A percentile compares a stretch with the other conserved stretches of the same genome.
These are phyloP conservation scores for Dasypogon diadema DNA, from an alignment of 2,888 invertebrate genomes.

Conservation along the genomic window DNA sequence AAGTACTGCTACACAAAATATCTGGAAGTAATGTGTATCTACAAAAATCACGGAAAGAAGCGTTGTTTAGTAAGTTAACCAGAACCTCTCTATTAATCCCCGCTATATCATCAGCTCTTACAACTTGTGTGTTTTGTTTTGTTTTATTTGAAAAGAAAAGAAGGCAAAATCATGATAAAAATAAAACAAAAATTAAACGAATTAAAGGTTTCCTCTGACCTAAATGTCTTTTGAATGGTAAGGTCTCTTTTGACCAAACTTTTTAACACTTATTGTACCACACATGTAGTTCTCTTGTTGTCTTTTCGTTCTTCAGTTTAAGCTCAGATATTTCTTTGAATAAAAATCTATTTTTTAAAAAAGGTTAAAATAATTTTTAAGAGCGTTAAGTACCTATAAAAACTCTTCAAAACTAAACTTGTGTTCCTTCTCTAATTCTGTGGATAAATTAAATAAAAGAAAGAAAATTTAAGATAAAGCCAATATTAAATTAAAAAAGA, in stretches of 20 bases:
- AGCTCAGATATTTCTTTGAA: background rate
- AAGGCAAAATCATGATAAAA: too few relatives aligned
- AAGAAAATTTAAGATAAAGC: constrained; percentile 7
- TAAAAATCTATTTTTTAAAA: constrained; percentile 4
- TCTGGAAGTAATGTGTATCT: too few relatives aligned
- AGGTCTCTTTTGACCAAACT: background rate
- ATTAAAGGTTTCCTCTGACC: too few relatives aligned
- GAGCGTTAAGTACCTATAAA: background rate
- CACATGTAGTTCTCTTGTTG: background rate
- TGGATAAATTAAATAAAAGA: constrained; percentile 15
- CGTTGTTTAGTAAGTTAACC: too few relatives aligned
- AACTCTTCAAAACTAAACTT: constrained; percentile 18
- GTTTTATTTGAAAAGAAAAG: too few relatives aligned
- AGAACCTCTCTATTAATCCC: too few relatives aligned
- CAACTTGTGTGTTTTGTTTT: too few relatives aligned
- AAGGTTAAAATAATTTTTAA: background rate
- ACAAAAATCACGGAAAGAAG: too few relatives aligned
- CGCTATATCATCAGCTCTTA: too few relatives aligned
- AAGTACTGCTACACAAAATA: too few relatives aligned
- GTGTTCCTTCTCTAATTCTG: constrained; percentile 26
- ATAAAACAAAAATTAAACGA: too few relatives aligned
- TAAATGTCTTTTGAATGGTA: background rate
- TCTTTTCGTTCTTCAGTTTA: too few relatives aligned
- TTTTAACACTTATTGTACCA: background rate
- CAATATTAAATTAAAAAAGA: constrained; percentile 24